Conservation (phyloP, 2,113 vertebrate species). For the Pomatorhinus ruficollis region DNA sequence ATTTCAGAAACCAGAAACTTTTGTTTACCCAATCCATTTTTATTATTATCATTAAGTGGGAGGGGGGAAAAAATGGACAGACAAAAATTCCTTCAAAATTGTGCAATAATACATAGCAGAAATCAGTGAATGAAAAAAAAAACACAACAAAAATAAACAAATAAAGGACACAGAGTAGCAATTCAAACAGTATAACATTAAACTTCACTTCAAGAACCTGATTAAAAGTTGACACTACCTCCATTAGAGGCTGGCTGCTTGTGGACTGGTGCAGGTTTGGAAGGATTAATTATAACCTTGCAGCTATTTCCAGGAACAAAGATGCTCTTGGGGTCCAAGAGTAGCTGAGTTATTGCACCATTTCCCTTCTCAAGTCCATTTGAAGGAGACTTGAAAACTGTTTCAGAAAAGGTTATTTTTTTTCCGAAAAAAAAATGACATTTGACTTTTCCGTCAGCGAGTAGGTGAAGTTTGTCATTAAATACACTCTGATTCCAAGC, state of each 20-base stretch:
- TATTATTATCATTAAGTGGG: constrained; percentile 69
- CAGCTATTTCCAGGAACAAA: background rate
- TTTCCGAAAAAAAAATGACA: background rate
- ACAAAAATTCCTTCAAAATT: constrained; percentile 71
- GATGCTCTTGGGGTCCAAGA: background rate
- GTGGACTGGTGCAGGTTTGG: background rate
- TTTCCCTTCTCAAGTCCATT: constrained; percentile 37
- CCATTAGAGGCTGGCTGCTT: background rate
- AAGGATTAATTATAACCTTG: background rate
- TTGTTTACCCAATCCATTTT: constrained; percentile 66
- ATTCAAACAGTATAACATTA: constrained; percentile 46
- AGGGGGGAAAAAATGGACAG: constrained; percentile 52
- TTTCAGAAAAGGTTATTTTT: background rate
- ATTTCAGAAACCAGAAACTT: background rate
- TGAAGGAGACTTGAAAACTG: constrained; percentile 3
- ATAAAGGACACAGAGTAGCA: constrained; percentile 1
- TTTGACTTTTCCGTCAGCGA: background rate
- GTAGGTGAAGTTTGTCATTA: background rate
- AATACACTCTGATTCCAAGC: background rate
- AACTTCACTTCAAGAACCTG: constrained; percentile 41
- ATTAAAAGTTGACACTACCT: constrained; percentile 32
- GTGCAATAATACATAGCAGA: constrained; percentile 72
- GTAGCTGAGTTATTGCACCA: background rate
- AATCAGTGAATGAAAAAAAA: constrained; percentile 6
- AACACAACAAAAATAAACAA: background rate